Conservation (phyloP, 2,888 invertebrate genomes). For the Punctoribates punctum region DNA sequence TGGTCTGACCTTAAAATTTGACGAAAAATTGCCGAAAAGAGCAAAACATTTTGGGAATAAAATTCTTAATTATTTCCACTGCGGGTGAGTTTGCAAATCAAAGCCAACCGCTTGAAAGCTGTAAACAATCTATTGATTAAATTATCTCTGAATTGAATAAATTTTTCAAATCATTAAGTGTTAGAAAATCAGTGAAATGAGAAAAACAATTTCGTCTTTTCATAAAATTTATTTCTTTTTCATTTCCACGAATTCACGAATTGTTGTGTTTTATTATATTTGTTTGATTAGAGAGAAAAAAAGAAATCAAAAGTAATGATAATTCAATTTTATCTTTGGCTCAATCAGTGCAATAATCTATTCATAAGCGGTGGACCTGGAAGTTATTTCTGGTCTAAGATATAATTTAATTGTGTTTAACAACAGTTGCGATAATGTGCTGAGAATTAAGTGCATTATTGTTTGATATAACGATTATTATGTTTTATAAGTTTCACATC, state of each 20-base stretch:
- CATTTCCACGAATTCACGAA: neutral
- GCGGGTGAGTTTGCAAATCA: no score
- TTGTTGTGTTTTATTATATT: neutral
- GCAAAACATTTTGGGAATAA: no score
- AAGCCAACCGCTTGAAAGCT: no score
- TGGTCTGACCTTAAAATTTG: no score
- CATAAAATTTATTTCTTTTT: neutral
- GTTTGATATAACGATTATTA: neutral
- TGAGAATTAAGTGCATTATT: neutral
- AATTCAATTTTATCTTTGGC: neutral
- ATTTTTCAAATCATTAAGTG: no score
- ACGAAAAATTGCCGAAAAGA: no score
- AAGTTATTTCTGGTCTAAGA: constrained; percentile 16
- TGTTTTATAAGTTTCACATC: neutral
- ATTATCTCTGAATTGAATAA: no score
- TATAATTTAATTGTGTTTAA: constrained; percentile 16
- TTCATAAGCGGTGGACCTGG: constrained; percentile 1
- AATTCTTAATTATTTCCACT: no score
- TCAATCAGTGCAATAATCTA: neutral
- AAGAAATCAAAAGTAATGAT: neutral
- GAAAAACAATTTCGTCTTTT: no score
- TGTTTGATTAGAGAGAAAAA: neutral
- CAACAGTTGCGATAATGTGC: neutral
- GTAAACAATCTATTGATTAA: no score
- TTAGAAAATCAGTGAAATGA: no score